phyloP scores from a whole-genome alignment of 2,797 vertebrate genomes.

The Eurystomus glaucurus region DNA sequence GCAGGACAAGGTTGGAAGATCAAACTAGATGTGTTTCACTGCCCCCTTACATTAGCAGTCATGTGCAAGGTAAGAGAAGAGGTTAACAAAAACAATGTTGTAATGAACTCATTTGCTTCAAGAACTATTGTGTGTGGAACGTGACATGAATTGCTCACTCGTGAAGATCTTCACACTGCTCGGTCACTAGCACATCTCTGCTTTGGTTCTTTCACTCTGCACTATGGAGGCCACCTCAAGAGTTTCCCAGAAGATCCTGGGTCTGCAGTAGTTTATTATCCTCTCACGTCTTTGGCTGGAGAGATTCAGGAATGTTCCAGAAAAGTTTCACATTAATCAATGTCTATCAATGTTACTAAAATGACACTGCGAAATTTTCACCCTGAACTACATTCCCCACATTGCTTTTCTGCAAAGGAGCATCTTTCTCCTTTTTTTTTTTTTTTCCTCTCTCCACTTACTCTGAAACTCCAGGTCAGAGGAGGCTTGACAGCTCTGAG shows the following conservation, averaged over 20 bases:
- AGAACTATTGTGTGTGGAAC: not conserved
- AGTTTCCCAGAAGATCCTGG: not conserved
- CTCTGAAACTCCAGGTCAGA: not conserved
- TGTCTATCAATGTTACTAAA: not conserved
- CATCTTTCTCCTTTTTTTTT: not conserved
- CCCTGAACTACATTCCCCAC: not conserved
- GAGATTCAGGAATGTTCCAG: not conserved
- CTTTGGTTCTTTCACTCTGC: rapidly evolving
- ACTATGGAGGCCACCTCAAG: not conserved
- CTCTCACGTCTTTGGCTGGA: not conserved
- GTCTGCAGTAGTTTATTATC: not conserved
- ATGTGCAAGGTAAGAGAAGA: not conserved
- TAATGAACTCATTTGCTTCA: not conserved
- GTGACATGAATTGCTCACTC: not conserved
- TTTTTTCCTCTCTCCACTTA: not conserved
- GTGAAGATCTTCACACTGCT: rapidly evolving
- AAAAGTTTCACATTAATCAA: not conserved
- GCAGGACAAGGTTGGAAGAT: not conserved
- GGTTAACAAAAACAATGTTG: not conserved
- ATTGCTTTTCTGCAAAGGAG: not conserved
- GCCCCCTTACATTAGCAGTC: not conserved
- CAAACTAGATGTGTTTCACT: not conserved
- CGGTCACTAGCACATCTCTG: rapidly evolving
- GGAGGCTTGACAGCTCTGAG: conserved; percentile 17
- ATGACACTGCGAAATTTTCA: not conserved